Evolutionary conservation across 2,113 vertebrate species (phyloP).

Genomic region (Psephotus haematonotus): DNA sequence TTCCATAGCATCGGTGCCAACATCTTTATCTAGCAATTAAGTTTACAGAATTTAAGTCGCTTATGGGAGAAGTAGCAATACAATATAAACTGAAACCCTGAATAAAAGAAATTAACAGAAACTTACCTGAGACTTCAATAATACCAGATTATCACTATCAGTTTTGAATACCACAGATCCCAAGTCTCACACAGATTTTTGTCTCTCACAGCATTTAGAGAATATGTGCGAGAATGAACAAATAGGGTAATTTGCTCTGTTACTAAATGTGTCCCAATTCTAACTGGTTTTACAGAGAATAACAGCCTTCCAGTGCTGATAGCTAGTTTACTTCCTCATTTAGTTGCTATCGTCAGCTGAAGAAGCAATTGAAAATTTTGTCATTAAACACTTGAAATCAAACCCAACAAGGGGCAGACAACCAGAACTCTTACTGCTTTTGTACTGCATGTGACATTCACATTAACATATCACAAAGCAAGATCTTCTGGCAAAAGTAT

Average conservation of each 20-base stretch:
- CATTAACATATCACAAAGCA: background rate
- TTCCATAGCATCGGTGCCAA: background rate
- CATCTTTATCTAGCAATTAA: background rate
- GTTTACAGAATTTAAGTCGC: background rate
- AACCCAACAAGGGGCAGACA: background rate
- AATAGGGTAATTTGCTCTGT: background rate
- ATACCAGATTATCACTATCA: background rate
- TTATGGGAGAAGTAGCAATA: background rate
- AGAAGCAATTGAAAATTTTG: background rate
- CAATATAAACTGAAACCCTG: background rate
- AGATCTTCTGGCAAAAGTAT: background rate
- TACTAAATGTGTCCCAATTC: background rate
- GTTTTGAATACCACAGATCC: background rate
- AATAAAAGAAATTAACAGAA: background rate
- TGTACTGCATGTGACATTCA: background rate
- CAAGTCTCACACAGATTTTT: background rate
- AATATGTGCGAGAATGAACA: background rate
- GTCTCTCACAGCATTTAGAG: background rate
- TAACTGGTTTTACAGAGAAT: background rate
- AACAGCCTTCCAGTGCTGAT: background rate
- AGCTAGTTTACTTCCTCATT: background rate
- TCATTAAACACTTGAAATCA: background rate
- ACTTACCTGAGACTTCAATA: background rate
- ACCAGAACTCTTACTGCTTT: background rate
- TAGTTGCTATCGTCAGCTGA: background rate